phyloP scores from a whole-genome alignment of 2,888 invertebrate genomes.

The Suillia variegata region DNA sequence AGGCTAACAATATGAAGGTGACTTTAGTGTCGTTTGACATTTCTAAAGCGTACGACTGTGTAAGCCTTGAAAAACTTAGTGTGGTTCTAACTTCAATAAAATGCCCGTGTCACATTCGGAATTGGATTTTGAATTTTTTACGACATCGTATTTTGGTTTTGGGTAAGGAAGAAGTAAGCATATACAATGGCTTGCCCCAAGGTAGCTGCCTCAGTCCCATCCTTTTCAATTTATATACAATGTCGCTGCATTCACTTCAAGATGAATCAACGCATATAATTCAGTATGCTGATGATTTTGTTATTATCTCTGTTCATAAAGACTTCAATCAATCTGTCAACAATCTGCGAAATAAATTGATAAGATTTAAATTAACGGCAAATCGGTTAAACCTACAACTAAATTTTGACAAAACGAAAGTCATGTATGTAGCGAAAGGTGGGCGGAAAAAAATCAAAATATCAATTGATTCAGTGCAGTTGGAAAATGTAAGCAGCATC shows the following conservation, averaged over 20 bases:
- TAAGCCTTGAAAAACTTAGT: neutral
- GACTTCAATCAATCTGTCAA: neutral
- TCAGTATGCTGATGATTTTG: neutral
- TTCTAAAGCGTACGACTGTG: conserved; percentile 6
- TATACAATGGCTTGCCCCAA: neutral
- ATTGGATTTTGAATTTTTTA: neutral
- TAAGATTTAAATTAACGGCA: neutral
- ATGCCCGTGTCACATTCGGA: neutral
- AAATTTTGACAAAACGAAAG: neutral
- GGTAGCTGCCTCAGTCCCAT: neutral
- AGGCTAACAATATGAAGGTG: neutral
- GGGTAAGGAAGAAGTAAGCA: neutral
- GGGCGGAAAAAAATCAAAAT: neutral
- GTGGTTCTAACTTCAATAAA: neutral
- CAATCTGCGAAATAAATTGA: neutral
- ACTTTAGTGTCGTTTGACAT: neutral
- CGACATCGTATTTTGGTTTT: neutral
- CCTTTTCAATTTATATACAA: neutral
- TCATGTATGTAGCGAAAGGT: neutral
- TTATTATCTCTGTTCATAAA: neutral
- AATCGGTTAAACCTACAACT: neutral
- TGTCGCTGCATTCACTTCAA: neutral
- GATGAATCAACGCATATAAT: neutral
- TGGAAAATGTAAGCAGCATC: neutral
- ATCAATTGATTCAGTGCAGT: neutral